Conservation (phyloP, 1,140 invertebrate genomes). For the Rhyacophila brunnea region DNA sequence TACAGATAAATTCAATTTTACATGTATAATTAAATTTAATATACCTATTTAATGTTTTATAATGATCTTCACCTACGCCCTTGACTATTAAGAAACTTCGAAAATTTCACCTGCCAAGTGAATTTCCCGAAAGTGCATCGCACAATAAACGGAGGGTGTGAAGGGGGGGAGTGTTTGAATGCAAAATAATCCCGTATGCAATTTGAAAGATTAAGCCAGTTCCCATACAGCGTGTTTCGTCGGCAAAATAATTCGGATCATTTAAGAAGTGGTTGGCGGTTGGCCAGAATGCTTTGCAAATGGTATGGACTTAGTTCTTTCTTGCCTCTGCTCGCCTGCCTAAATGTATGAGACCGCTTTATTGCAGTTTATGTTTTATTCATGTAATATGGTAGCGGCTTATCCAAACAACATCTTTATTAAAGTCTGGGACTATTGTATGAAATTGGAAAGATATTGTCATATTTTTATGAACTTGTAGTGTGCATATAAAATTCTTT, state of each 20-base stretch:
- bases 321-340: neutral
- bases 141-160: too few species aligned
- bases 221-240: constrained; percentile 10
- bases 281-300: neutral
- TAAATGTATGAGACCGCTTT: neutral
- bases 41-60: too few species aligned
- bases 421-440: too few species aligned
- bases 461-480: too few species aligned
- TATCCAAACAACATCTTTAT: too few species aligned
- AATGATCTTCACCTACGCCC: too few species aligned
- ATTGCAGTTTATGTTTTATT: constrained; percentile 21
- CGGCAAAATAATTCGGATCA: constrained; percentile 16
- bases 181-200: constrained; percentile 16
- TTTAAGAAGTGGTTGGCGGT: constrained; percentile 16
- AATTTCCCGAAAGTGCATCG: neutral
- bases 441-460: too few species aligned
- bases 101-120: neutral
- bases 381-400: constrained; percentile 1
- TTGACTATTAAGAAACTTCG: too few species aligned
- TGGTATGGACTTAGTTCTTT: neutral
- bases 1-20: too few species aligned
- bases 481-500: too few species aligned
- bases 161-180: neutral
- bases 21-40: too few species aligned
- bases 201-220: constrained; percentile 22